Evolutionary conservation across 2,888 invertebrate species (phyloP).

Genomic region (Biston stratarius): DNA sequence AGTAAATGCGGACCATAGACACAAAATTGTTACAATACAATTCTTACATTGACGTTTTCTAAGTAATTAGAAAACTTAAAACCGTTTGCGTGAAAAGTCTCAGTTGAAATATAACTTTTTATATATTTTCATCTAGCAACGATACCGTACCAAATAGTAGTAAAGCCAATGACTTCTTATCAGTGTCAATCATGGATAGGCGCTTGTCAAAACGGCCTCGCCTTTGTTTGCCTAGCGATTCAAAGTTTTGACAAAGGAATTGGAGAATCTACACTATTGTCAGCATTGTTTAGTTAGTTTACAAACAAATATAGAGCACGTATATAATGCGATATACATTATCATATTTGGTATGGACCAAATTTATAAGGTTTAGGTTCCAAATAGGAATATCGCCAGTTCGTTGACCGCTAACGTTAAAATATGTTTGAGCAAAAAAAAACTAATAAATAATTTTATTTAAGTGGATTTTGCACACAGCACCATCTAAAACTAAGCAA

Average conservation of each 20-base stretch:
- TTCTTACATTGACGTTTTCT: too few species aligned
- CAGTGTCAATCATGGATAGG: constrained; percentile 25
- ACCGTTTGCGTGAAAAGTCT: neutral
- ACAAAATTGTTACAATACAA: too few species aligned
- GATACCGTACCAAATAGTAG: constrained; percentile 11
- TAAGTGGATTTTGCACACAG: neutral
- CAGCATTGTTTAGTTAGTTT: constrained; percentile 8
- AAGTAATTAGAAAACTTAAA: too few species aligned
- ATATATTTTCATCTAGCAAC: too few species aligned
- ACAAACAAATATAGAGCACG: constrained; percentile 13
- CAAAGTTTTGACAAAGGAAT: constrained; percentile 24
- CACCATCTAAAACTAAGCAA: too few species aligned
- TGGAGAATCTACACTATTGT: constrained; percentile 14
- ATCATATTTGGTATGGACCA: neutral
- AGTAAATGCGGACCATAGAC: too few species aligned
- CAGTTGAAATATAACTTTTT: neutral
- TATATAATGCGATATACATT: too few species aligned
- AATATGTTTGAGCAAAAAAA: neutral
- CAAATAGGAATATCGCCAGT: neutral
- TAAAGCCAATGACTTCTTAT: constrained; percentile 24
- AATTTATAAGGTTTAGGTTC: neutral
- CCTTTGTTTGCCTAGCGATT: constrained; percentile 26
- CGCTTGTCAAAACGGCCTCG: constrained; percentile 30
- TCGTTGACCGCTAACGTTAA: neutral
- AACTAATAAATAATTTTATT: neutral